phyloP scores from a whole-genome alignment of 2,797 vertebrate genomes.

The Zenarchopterus dispar region DNA sequence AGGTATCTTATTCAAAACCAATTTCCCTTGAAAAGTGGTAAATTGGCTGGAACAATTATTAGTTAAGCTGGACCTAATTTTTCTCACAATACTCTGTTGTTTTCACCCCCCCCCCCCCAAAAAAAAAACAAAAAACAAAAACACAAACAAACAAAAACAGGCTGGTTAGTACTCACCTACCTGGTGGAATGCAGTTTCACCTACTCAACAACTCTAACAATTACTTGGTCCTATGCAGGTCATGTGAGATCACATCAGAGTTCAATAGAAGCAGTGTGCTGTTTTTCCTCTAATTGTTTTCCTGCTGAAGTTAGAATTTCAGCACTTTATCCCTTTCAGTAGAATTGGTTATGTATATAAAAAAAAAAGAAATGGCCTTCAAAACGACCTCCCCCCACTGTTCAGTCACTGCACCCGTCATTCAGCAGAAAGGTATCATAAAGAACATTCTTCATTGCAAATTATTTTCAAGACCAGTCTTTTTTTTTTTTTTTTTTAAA shows the following conservation, averaged over 20 bases:
- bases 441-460: constrained; percentile 44
- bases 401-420: constrained; percentile 16
- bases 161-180: too few species aligned
- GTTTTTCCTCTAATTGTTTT: constrained; percentile 5
- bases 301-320: background rate
- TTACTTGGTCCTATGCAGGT: background rate
- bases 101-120: too few species aligned
- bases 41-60: too few species aligned
- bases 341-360: constrained; percentile 1
- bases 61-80: too few species aligned
- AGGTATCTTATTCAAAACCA: too few species aligned
- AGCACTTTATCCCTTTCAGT: background rate
- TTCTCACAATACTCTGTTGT: too few species aligned
- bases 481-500: constrained; percentile 10
- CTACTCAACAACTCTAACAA: background rate
- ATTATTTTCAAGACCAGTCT: constrained; percentile 58
- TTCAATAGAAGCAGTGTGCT: background rate
- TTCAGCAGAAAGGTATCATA: constrained; percentile 42
- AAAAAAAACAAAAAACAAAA: too few species aligned
- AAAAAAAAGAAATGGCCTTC: constrained; percentile 50
- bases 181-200: background rate
- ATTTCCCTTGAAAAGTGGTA: too few species aligned
- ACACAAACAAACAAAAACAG: too few species aligned
- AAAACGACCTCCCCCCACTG: constrained; percentile 16
- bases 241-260: background rate